Conservation (phyloP, 1,140 invertebrate species). For the Ostrea denselamellosa region DNA sequence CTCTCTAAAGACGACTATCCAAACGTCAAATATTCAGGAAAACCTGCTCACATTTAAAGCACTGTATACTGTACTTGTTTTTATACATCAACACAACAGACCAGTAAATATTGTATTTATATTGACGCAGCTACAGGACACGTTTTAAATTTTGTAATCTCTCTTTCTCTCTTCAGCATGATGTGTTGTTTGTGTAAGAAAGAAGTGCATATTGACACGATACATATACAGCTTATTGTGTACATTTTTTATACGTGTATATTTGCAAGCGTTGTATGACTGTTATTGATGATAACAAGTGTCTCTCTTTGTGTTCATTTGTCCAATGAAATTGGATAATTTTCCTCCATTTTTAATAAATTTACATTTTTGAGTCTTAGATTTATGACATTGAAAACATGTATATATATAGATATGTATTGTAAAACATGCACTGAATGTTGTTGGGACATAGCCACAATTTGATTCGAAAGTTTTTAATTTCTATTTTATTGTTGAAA, state of each 20-base stretch:
- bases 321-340: background rate
- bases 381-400: too few relatives aligned
- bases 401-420: too few relatives aligned
- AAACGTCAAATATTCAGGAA: background rate
- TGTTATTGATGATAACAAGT: background rate
- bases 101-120: background rate
- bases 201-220: background rate
- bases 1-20: background rate
- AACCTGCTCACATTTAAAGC: background rate
- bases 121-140: background rate
- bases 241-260: too few relatives aligned
- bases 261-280: background rate
- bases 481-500: too few relatives aligned
- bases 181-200: background rate
- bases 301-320: background rate
- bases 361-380: too few relatives aligned
- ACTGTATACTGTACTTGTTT: background rate
- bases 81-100: background rate
- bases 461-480: too few relatives aligned
- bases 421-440: too few relatives aligned
- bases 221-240: background rate
- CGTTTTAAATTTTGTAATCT: background rate
- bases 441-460: too few relatives aligned
- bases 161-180: background rate
- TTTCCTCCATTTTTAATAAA: background rate